Percentiles rank a stretch among this genome's conserved stretches.
Conservation (phyloP, 2,888 invertebrate species). For the Endotricha flammealis region DNA sequence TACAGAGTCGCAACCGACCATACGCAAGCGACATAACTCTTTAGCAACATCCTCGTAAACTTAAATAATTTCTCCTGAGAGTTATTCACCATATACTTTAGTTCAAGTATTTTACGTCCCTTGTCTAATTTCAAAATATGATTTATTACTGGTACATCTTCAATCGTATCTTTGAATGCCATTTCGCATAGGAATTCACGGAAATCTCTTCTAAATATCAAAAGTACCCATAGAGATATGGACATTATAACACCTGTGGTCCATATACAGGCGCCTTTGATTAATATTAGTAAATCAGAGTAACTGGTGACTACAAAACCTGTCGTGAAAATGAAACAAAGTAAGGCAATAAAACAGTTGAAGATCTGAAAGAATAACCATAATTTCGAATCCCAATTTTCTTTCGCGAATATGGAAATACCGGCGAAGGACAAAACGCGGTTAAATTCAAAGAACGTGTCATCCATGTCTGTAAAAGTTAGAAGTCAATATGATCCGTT, state of each 20-base stretch:
- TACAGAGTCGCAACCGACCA: conserved; percentile 51
- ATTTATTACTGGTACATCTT: conserved; percentile 50
- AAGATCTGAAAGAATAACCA: conserved; percentile 50
- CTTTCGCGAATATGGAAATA: conserved; percentile 47
- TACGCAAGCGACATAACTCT: conserved; percentile 42
- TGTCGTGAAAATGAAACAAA: conserved; percentile 53
- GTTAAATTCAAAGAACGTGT: conserved; percentile 45
- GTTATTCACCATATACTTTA: conserved; percentile 40
- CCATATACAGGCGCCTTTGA: conserved; percentile 67
- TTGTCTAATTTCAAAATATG: conserved; percentile 26
- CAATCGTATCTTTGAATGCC: conserved; percentile 45
- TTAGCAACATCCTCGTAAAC: conserved; percentile 42
- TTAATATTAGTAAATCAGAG: conserved; percentile 42
- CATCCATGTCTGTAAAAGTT: conserved; percentile 37
- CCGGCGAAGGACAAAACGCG: conserved; percentile 50
- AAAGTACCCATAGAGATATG: conserved; percentile 49
- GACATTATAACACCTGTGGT: conserved; percentile 60
- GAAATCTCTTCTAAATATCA: conserved; percentile 48
- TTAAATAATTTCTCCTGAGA: conserved; percentile 46
- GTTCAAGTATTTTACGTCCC: conserved; percentile 34
- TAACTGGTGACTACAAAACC: conserved; percentile 41
- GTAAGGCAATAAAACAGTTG: conserved; percentile 43
- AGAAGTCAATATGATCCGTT: not conserved
- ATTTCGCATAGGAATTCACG: conserved; percentile 49
- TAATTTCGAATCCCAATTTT: conserved; percentile 42